Evolutionary conservation across 2,888 invertebrate species (phyloP), one percentile per base, ranked within the genome.

Genomic region (Athalia rosae): DNA sequence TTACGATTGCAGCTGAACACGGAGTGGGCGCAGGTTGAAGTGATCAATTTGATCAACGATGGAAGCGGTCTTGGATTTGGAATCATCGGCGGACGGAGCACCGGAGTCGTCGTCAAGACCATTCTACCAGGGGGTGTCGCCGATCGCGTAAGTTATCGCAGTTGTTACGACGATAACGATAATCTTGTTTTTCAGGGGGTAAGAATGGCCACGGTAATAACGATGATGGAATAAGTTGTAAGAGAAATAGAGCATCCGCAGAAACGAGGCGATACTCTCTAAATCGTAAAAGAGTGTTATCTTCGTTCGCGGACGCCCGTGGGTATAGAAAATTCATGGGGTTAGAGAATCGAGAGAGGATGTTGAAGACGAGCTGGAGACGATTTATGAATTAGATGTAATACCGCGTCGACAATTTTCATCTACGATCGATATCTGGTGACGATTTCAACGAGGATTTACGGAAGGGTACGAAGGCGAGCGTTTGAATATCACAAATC

Each of bases 1-100:
- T 56, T 47, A 50, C 7, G 6, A 4, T 91, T 92, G 86, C 92
- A 97, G 94, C 93, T 99, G 92, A 98, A 97, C 92, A 99, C 99
- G 90, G 99, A 99, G 93, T 99, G 98, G 98, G 98, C 98, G 86
- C 99, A 99, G 93, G 98, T 99, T 84, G 99, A 99, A 92, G 97
- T 98, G 79, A 98, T 99, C 85, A 98, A 99, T 89, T 92, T 99
- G 81, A 95, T 98, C 64, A 99, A 99, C 91, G 99, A 99, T 93
- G 99, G 98, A 80, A 97, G 98, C 79, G 99, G 99, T 48, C 93
- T 99, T 83, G 99, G 99, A 58, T 99, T 99, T 91, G 99, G 99
- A 85, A 99, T 99, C 86, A 98, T 99, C 87, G 99, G 99, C 43
- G 97, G 97, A 69, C 94, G 98, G 84, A 98, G 98, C 83, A 98